Evolutionary conservation across 2,888 invertebrate species (phyloP).

Genomic region (Trissolcus brochymenae): DNA sequence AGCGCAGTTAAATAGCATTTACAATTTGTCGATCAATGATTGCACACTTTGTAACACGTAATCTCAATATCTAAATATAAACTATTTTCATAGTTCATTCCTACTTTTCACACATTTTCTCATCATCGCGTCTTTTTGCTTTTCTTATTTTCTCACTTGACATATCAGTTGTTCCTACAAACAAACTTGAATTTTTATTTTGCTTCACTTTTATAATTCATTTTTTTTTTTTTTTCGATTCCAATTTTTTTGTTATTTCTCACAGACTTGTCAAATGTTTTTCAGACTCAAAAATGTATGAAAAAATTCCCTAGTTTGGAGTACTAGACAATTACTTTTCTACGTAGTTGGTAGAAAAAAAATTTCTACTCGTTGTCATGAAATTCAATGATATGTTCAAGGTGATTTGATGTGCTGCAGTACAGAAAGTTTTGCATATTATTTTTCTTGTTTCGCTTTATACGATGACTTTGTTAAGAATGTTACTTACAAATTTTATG

Average conservation of each 20-base stretch:
- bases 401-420: constrained; percentile 50
- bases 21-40: constrained; percentile 3
- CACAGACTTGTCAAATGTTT: too few relatives aligned
- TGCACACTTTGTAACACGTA: background rate
- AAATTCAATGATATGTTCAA: constrained; percentile 54
- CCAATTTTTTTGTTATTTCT: too few relatives aligned
- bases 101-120: too few relatives aligned
- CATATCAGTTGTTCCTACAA: too few relatives aligned
- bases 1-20: constrained; percentile 20
- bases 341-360: constrained; percentile 42
- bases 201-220: too few relatives aligned
- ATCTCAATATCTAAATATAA: background rate
- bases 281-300: too few relatives aligned
- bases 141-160: too few relatives aligned
- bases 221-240: too few relatives aligned
- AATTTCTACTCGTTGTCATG: constrained; percentile 43
- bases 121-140: too few relatives aligned
- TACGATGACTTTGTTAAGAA: constrained; percentile 28
- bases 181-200: too few relatives aligned
- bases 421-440: constrained; percentile 53
- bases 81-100: too few relatives aligned
- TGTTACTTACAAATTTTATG: constrained; percentile 19
- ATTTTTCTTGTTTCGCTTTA: constrained; percentile 34
- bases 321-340: constrained; percentile 3
- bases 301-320: too few relatives aligned